Evolutionary conservation across 2,888 invertebrate genomes (phyloP), one percentile per base, ranked within the genome.

Genomic region (Unio delphinus): DNA sequence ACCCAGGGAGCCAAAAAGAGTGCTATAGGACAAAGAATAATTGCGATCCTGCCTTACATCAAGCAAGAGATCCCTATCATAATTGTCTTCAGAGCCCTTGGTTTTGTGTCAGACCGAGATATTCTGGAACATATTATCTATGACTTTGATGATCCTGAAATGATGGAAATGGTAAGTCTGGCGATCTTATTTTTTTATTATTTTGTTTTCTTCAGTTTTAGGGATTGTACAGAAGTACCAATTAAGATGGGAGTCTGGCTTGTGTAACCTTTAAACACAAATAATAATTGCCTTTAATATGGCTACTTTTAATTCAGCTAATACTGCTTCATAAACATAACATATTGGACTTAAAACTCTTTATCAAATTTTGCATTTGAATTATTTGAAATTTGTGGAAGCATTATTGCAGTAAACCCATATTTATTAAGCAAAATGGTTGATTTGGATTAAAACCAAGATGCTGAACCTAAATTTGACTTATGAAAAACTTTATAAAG

Each of bases 51-150:
- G 70, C 99, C 99, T 0, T 99, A 99, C 87, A 98, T 99, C 75
- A 98, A 97, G 89, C 98, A 99, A 91, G 99, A 99, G 92, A 99
- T 99, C 84, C 99, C 99, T 0, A 98, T 99, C 70, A 99, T 99
- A 95, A 98, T 99, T 88, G 99, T 99, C 3, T 99, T 99, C 90
- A 93, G 99, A 89, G 99, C 99, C n/a, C 92, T 98, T 72, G 99
- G 99, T 56, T 99, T 99, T 91, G 99, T 99, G 61, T 98, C 99
- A 15, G 99, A 99, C 91, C 93, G 99, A 87, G 99, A 99, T 91
- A 99, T 99, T 86, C 92, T 99, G 30, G 99, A 99, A 89, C 99
- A 99, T 87, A 99, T 99, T 75, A 99, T 99, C 86, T 99, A 99
- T 90, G 99, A 99, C 89, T 99, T 99, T 91, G 98, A 99, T 90